Base-by-base conservation (phyloP, 2,888 invertebrate species). In the Catocala fraxini region DNA sequence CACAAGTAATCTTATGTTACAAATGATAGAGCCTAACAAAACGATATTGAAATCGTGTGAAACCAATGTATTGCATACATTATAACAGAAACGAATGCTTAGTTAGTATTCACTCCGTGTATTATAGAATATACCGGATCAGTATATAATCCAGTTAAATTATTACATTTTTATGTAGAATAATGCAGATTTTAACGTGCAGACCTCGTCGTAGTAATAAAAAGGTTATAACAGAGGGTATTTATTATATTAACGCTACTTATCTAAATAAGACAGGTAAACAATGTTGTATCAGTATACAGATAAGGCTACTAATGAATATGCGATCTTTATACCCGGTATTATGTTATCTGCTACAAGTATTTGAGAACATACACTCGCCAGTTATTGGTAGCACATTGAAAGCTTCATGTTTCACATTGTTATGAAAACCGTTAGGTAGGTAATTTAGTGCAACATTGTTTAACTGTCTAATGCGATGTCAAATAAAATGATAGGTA, bases 211-310 rank as follows among this genome's bases (percentile, higher is more conserved):
- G 39, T 7, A 25, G 25, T 15, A 45, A 11, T 39, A 48, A 48
- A 46, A 72, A 63, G 65, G 66, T 68, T 66, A 71, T 73, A 75
- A 76, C 75, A 68, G 71, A 68, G 71, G 43, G 11, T 69, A 71
- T 33, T 74, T 76, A 79, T 72, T 75, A 79, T 59, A 69, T 77
- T 76, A 75, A 63, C 70, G 58, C 63, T 61, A 79, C 79, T 82
- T 86, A 86, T 84, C 81, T 82, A 77, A 85, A 84, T 81, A 84
- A 81, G 72, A 76, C 80, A 82, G 81, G 79, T 83, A 82, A 89
- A 87, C 84, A 88, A 88, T 84, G 76, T 77, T 74, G 79, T 87
- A 84, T 80, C 81, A 82, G 81, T 74, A 81, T 79, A 84, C 81
- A 77, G 80, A 86, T 86, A 85, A 71, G 52, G 47, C 51, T 62